Conservation (phyloP, 2,113 vertebrate species). For the Callionymus lyra region DNA sequence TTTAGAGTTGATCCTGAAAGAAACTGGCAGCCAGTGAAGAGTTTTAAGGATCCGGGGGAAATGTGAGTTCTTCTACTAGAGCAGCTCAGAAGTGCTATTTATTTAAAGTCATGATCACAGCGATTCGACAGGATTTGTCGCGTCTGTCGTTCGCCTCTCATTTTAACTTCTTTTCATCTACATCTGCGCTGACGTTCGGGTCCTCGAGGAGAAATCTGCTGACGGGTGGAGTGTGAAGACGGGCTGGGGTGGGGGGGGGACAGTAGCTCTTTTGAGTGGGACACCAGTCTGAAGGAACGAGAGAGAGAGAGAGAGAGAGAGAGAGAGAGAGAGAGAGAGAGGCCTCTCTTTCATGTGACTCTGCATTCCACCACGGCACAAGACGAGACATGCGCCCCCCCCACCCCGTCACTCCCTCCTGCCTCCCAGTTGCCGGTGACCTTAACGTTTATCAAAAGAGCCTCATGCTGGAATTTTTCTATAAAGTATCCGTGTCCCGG, state of each 20-base stretch:
- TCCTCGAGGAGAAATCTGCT: slow-evolving; percentile 38
- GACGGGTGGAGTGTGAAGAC: slow-evolving; percentile 59
- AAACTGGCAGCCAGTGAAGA: too few species aligned
- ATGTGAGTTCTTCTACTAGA: too few species aligned
- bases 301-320: slow-evolving; percentile 40
- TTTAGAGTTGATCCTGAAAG: too few species aligned
- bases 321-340: slow-evolving; percentile 48
- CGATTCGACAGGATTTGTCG: slow-evolving; percentile 46
- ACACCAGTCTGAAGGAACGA: slow-evolving; percentile 53
- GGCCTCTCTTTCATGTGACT: slow-evolving; percentile 73
- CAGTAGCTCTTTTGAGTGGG: slow-evolving; percentile 61
- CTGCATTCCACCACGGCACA: slow-evolving; percentile 74
- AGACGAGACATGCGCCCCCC: slow-evolving; percentile 74
- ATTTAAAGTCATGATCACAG: slow-evolving; percentile 54
- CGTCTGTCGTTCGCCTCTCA: slow-evolving; percentile 43
- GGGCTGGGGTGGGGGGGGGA: slow-evolving; percentile 37
- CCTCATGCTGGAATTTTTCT: slow-evolving; percentile 85
- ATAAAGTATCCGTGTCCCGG: slow-evolving; percentile 74
- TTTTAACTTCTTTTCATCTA: slow-evolving; percentile 31
- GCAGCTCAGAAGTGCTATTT: slow-evolving; percentile 45
- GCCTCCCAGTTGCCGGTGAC: slow-evolving; percentile 66
- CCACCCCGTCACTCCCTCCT: slow-evolving; percentile 41
- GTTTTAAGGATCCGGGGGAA: too few species aligned
- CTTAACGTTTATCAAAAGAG: slow-evolving; percentile 84
- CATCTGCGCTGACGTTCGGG: slow-evolving; percentile 34